Evolutionary conservation across 2,888 invertebrate species (phyloP).

Genomic region (Junonia oenone): DNA sequence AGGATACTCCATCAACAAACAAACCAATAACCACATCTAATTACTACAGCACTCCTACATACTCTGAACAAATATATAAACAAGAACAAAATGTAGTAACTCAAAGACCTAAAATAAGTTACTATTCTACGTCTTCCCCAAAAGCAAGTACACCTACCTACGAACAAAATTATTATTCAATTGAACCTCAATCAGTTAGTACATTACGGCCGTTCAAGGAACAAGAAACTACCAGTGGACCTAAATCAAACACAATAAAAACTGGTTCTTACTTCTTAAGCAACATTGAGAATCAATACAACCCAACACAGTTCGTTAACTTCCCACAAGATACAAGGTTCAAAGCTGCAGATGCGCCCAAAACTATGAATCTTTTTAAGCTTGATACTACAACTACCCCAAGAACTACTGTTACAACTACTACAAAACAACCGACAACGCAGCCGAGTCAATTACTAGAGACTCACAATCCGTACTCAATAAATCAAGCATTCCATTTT

Average conservation of each 20-base stretch:
- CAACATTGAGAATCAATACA: slow-evolving; percentile 48
- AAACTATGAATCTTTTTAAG: slow-evolving; percentile 44
- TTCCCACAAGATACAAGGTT: slow-evolving; percentile 43
- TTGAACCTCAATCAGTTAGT: slow-evolving; percentile 64
- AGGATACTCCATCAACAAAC: slow-evolving; percentile 38
- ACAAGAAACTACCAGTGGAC: slow-evolving; percentile 34
- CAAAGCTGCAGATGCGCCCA: slow-evolving; percentile 36
- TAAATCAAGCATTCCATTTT: slow-evolving; percentile 72
- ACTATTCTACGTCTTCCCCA: slow-evolving; percentile 62
- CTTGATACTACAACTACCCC: slow-evolving; percentile 46
- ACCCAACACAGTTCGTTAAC: slow-evolving; percentile 43
- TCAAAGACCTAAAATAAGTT: slow-evolving; percentile 63
- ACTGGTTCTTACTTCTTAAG: slow-evolving; percentile 52
- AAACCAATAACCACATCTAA: slow-evolving; percentile 37
- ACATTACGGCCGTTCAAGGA: slow-evolving; percentile 49
- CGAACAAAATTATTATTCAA: slow-evolving; percentile 61
- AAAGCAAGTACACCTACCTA: slow-evolving; percentile 45
- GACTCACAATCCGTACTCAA: slow-evolving; percentile 72
- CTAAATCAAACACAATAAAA: slow-evolving; percentile 40
- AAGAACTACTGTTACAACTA: slow-evolving; percentile 45
- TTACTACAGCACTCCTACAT: slow-evolving; percentile 43
- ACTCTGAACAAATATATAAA: slow-evolving; percentile 40
- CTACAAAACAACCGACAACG: slow-evolving; percentile 55
- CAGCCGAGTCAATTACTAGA: slow-evolving; percentile 63
- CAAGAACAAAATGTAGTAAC: slow-evolving; percentile 56